A percentile compares a stretch with the other conserved stretches of the same genome.
phyloP scores from a whole-genome alignment of 2,113 vertebrate species.

The Dipodomys ordii region DNA sequence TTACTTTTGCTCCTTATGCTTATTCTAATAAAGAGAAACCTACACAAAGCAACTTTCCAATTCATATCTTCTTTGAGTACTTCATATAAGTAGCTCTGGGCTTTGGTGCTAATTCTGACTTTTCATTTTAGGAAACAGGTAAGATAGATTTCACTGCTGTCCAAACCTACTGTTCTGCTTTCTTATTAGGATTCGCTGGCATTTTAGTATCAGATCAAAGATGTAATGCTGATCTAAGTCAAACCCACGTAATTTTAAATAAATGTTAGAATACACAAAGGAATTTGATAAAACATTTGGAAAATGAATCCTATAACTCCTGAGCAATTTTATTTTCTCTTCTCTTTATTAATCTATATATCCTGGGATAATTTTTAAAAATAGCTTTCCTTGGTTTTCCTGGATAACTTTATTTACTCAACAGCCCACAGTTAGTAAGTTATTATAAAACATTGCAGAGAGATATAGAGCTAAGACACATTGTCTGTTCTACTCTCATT shows the following conservation, averaged over 20 bases:
- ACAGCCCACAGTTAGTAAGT: not conserved
- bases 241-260: constrained; percentile 1
- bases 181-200: not conserved
- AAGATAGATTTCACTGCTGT: no score
- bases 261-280: not conserved
- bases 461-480: not conserved
- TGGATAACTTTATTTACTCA: not conserved
- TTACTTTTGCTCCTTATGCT: not conserved
- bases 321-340: not conserved
- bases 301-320: not conserved
- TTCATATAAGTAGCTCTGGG: not conserved
- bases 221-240: not conserved
- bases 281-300: not conserved
- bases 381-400: not conserved
- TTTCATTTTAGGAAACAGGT: not conserved
- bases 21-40: not conserved
- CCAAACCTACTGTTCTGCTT: not conserved
- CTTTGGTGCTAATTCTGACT: not conserved
- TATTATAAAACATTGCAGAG: not conserved
- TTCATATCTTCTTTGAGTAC: not conserved
- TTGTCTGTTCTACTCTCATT: not conserved
- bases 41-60: not conserved
- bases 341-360: not conserved
- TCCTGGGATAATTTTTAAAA: constrained; percentile 19
- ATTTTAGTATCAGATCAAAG: not conserved